Base-by-base conservation (phyloP, 1,140 invertebrate species). In the Himalopsyche phryganea region DNA sequence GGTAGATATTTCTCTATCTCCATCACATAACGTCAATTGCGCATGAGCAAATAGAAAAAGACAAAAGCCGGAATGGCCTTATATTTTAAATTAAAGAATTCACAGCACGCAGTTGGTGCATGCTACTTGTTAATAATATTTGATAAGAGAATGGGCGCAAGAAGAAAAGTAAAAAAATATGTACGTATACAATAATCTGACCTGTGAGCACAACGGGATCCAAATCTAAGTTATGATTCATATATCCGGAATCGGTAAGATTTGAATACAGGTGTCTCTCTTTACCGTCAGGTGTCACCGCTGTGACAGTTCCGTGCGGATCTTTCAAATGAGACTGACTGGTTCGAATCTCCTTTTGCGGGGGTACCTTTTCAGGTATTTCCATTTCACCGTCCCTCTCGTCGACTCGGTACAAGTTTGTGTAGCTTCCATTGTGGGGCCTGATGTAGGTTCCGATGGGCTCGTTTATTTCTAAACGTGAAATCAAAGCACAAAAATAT, bases 171-270 rank as follows among this genome's bases (percentile, higher is more conserved):
- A n/a, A n/a, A n/a, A n/a, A n/a, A n/a, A n/a, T n/a, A n/a, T n/a
- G n/a, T n/a, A n/a, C n/a, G n/a, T n/a, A n/a, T n/a, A n/a, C n/a
- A n/a, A 19, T 20, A 46, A 46, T 6, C 15, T 60, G 28, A 66
- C 66, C 67, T 17, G 65, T 66, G 49, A 68, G 63, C 49, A 68
- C 66, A 65, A 66, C 60, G 41, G 69, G 67, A 61, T 71, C 69
- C 32, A 68, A 61, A 51, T 73, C 69, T 38, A 73, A 66, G 62
- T 68, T 66, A 60, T 70, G 66, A 65, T 71, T 70, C 65, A 68
- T 67, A 65, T 72, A 71, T 17, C 66, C 66, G 58, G 68, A 67
- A 40, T 62, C 50, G 0, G 41, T 33, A 15, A 61, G 44, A 32
- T 65, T 61, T 33, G 63, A 61, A 47, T 62, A 62, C 7, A 62